Evolutionary conservation across 2,797 vertebrate genomes (phyloP).

Genomic region (Propithecus perrieri): DNA sequence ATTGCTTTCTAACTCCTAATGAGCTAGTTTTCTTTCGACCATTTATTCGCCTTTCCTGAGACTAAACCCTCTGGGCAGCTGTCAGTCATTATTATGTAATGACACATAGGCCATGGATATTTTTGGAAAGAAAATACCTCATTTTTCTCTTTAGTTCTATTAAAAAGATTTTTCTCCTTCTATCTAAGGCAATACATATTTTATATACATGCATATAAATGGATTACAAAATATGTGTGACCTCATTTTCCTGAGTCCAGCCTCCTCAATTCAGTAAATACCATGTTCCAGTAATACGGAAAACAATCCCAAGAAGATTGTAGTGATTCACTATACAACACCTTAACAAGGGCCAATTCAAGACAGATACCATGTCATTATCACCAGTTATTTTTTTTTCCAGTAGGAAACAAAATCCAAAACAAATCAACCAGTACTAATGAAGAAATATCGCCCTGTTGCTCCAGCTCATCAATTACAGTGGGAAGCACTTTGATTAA

Average conservation of each 20-base stretch:
- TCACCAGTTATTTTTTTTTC: slow-evolving; percentile 76
- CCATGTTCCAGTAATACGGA: not conserved
- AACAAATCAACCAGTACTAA: slow-evolving; percentile 71
- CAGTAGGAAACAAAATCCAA: slow-evolving; percentile 55
- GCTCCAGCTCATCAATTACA: slow-evolving; percentile 21
- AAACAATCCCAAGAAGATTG: slow-evolving; percentile 33
- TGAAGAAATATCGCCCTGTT: slow-evolving; percentile 73
- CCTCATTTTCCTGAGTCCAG: slow-evolving; percentile 41
- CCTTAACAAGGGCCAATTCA: slow-evolving; percentile 60
- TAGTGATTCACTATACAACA: not conserved
- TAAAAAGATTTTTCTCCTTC: not conserved
- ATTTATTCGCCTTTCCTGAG: slow-evolving; percentile 62
- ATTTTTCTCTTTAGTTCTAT: slow-evolving; percentile 50
- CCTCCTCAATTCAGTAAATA: not conserved
- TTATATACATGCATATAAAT: slow-evolving; percentile 45
- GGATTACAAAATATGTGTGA: slow-evolving; percentile 6
- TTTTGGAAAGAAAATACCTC: slow-evolving; percentile 63
- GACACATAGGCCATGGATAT: not conserved
- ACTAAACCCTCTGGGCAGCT: slow-evolving; percentile 55
- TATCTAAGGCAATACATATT: slow-evolving; percentile 51
- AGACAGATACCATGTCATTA: slow-evolving; percentile 73
- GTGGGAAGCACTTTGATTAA: slow-evolving; percentile 61
- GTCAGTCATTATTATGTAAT: slow-evolving; percentile 59
- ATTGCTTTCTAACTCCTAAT: slow-evolving; percentile 66
- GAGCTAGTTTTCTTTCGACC: slow-evolving; percentile 56